Conservation (phyloP, 2,113 vertebrate species). For the Acrocephalus kingi region DNA sequence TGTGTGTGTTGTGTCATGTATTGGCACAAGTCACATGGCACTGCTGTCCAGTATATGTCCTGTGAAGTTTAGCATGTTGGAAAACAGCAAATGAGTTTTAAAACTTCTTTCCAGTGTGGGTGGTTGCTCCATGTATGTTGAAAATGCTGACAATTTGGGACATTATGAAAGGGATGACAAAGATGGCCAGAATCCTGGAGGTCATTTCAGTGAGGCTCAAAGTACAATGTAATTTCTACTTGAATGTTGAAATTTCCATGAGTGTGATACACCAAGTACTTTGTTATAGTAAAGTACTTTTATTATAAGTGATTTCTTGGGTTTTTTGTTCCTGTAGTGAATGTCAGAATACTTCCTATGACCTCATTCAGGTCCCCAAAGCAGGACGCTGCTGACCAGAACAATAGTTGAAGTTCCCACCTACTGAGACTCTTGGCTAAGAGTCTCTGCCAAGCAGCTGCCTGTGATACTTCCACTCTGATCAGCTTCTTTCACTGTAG, state of each 20-base stretch:
- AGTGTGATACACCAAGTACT: background rate
- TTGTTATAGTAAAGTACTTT: background rate
- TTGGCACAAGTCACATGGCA: background rate
- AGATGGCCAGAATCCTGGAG: background rate
- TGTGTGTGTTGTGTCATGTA: background rate
- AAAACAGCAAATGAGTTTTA: background rate
- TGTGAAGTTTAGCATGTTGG: background rate
- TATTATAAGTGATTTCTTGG: background rate
- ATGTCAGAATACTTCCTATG: background rate
- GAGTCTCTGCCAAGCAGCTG: background rate
- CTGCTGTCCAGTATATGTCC: too few relatives aligned
- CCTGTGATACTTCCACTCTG: background rate
- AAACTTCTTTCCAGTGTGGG: background rate
- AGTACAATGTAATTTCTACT: background rate
- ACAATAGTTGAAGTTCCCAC: background rate
- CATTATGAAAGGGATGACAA: background rate
- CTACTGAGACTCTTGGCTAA: background rate
- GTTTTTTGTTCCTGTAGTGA: background rate
- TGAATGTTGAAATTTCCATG: background rate
- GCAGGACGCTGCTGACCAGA: background rate
- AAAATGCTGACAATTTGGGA: background rate
- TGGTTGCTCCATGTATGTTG: background rate
- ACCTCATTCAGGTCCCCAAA: background rate
- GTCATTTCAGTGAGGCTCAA: background rate
- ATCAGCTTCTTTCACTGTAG: background rate